phyloP scores from a whole-genome alignment of 2,113 vertebrate species.

The Todiramphus saurophagus region DNA sequence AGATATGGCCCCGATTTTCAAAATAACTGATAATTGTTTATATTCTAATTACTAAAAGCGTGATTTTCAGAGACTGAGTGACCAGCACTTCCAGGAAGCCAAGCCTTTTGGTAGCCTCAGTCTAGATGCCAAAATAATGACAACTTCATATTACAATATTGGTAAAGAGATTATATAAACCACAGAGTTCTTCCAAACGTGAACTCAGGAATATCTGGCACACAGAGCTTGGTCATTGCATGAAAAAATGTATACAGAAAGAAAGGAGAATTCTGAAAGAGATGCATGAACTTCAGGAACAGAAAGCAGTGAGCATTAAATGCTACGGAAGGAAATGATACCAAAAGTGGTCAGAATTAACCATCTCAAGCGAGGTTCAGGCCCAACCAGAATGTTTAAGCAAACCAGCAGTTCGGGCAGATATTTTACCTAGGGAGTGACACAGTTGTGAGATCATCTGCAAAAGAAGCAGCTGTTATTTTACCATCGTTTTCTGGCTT shows the following conservation, averaged over 20 bases:
- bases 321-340: slow-evolving; percentile 29
- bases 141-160: not conserved
- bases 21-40: not conserved
- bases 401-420: not conserved
- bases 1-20: not conserved
- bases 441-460: not conserved
- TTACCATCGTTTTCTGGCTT: not conserved
- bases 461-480: not conserved
- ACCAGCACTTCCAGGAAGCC: not conserved
- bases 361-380: not conserved
- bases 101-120: not conserved
- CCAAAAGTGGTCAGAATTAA: slow-evolving; percentile 2
- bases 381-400: not conserved
- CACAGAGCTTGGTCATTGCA: accelerated
- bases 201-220: not conserved
- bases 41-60: not conserved
- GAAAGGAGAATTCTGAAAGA: not conserved
- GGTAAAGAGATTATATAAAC: not conserved
- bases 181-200: not conserved
- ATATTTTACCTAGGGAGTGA: not conserved
- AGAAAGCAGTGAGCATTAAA: slow-evolving; percentile 24
- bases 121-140: not conserved
- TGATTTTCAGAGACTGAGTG: not conserved
- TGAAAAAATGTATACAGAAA: not conserved
- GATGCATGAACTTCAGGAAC: not conserved